Percentiles rank a stretch among this genome's conserved stretches.
These are phyloP conservation scores for Gobiocypris rarus DNA, from an alignment of 2,113 vertebrate species.

Conservation along the genomic window DNA sequence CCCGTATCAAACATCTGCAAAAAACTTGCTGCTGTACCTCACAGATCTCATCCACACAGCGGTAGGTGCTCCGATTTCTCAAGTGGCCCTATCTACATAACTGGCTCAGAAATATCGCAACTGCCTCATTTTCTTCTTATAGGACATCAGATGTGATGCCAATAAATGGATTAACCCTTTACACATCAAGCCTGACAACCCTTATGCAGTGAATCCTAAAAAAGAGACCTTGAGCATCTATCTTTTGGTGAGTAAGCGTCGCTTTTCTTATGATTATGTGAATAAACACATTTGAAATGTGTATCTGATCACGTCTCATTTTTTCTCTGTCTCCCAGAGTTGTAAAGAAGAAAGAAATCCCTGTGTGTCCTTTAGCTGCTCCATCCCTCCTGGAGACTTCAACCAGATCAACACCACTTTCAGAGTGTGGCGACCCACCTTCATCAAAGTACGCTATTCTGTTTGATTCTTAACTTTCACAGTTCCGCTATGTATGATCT, in stretches of 20 bases:
- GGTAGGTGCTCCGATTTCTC: constrained; percentile 65
- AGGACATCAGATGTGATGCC: constrained; percentile 79
- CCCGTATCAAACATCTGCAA: constrained; percentile 76
- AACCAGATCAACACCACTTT: constrained; percentile 87
- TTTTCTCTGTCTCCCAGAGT: constrained; percentile 72
- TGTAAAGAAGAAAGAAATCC: constrained; percentile 74
- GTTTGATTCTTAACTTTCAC: neutral
- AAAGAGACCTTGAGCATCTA: constrained; percentile 80
- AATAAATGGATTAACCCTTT: constrained; percentile 71
- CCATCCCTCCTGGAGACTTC: constrained; percentile 69
- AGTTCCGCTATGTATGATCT: neutral
- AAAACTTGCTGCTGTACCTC: constrained; percentile 85
- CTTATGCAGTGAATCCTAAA: constrained; percentile 61
- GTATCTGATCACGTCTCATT: neutral
- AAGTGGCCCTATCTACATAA: neutral
- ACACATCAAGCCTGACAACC: constrained; percentile 63
- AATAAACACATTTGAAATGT: neutral
- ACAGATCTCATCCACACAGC: constrained; percentile 76
- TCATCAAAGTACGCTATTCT: constrained; percentile 82
- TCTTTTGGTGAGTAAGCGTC: constrained; percentile 79
- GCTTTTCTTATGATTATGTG: neutral
- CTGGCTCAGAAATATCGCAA: neutral
- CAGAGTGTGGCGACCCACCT: constrained; percentile 90
- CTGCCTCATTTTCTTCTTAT: constrained; percentile 41
- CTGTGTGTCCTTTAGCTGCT: constrained; percentile 79